These are phyloP conservation scores for Geotrypetes seraphini DNA, from an alignment of 2,797 vertebrate genomes.

Conservation along the genomic window DNA sequence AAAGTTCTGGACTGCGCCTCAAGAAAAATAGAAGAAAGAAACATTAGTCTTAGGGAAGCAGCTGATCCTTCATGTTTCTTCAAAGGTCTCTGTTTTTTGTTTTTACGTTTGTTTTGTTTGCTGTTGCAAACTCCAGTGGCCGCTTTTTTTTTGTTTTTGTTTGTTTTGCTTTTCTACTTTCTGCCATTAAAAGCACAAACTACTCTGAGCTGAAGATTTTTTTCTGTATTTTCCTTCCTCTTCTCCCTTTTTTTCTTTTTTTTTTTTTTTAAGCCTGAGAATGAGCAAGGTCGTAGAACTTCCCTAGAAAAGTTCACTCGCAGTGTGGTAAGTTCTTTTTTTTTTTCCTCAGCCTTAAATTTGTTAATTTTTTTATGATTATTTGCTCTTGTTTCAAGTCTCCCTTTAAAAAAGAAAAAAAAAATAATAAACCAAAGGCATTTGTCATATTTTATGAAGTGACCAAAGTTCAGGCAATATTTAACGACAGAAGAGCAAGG, in stretches of 20 bases:
- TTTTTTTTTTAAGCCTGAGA: slow-evolving; percentile 73
- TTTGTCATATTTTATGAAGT: too few species aligned
- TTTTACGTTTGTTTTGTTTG: slow-evolving; percentile 16
- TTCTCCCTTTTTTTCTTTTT: slow-evolving; percentile 11
- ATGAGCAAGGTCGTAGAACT: slow-evolving; percentile 92
- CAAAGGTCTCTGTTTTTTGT: slow-evolving; percentile 17
- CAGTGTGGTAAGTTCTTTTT: slow-evolving; percentile 83
- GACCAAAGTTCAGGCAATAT: too few species aligned
- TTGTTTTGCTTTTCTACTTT: slow-evolving; percentile 37
- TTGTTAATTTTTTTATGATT: slow-evolving; percentile 13
- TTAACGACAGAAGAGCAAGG: too few species aligned
- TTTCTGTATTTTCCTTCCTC: slow-evolving; percentile 51
- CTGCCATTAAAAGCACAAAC: slow-evolving; percentile 36
- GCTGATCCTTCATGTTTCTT: slow-evolving; percentile 4
- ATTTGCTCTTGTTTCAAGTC: background rate
- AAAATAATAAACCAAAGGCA: slow-evolving; percentile 1
- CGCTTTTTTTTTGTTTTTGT: slow-evolving; percentile 26
- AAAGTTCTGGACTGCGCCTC: background rate
- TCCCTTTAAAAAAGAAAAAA: background rate
- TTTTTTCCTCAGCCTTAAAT: slow-evolving; percentile 29
- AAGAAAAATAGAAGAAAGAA: background rate
- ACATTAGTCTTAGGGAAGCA: slow-evolving; percentile 6
- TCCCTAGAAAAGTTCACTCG: slow-evolving; percentile 97
- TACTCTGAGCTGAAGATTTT: slow-evolving; percentile 53
- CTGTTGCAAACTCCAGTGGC: slow-evolving; percentile 39